Base-by-base conservation (phyloP, 2,797 vertebrate species). In the Sphaeramia orbicularis region DNA sequence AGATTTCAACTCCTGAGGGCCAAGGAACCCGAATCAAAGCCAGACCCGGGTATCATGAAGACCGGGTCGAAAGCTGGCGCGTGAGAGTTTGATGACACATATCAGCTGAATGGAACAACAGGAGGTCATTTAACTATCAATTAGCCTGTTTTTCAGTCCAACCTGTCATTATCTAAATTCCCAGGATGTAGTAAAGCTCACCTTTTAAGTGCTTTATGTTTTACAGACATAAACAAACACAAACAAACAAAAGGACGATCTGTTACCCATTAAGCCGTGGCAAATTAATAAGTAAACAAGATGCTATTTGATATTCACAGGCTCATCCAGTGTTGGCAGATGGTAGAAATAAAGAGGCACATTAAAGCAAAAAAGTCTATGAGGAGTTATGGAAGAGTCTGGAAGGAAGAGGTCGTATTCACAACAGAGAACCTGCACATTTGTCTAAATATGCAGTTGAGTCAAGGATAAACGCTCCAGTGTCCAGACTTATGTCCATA, bases 1-100 rank as follows among this genome's bases (percentile, higher is more conserved):
- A 76, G 74, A 59, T 62, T 58, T 52, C 30, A 47, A 35, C 15
- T 44, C 19, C 55, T 10, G 47, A 57, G 37, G 65, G 61, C 18
- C 32, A 12, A 52, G 18, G 24, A 30, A 58, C 65, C 37, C 10
- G 65, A 76, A 74, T 69, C 1, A 52, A 75, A 76, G 56, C 62
- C 78, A 77, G 74, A 62, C 27, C 38, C 21, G 51, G 47, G 18
- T n/a, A 2, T 49, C n/a, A n/a, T n/a, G n/a, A n/a, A n/a, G n/a
- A n/a, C n/a, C n/a, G n/a, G n/a, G n/a, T n/a, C n/a, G n/a, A 51
- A 51, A 56, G 47, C 18, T 44, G 42, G 15, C 1, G 8, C 10
- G 43, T 49, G 35, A 57, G 41, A n/a, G 6, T 56, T 67, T 14
- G n/a, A 51, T 7, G 4, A 65, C 32, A 59, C 21, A 48, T 1